Percentiles rank a stretch among this genome's conserved stretches.
These are phyloP conservation scores for Meloidogyne exigua DNA, from an alignment of 1,140 invertebrate genomes.

Conservation along the genomic window DNA sequence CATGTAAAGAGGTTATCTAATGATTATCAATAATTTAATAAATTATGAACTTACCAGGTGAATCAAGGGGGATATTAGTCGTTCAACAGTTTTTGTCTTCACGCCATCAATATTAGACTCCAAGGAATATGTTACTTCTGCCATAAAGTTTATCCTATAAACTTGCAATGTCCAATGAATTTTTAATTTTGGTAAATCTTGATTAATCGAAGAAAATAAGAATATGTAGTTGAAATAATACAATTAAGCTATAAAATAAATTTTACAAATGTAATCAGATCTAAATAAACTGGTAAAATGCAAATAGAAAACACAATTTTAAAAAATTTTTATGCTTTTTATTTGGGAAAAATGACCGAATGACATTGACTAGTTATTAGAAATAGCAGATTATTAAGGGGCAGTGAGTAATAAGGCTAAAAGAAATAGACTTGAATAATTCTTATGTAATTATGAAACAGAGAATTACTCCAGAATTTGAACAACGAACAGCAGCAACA, in stretches of 20 bases:
- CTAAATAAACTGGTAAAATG: too few species aligned
- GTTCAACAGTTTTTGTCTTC: conserved; percentile 39
- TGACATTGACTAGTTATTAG: background rate
- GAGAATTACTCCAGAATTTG: background rate
- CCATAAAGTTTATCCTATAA: background rate
- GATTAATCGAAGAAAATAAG: background rate
- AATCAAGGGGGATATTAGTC: conserved; percentile 32
- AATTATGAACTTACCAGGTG: conserved; percentile 32
- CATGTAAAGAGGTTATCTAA: conserved; percentile 40
- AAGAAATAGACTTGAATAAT: background rate
- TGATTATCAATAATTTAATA: conserved; percentile 15
- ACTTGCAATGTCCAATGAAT: too few species aligned
- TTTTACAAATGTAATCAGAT: too few species aligned
- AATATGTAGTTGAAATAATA: too few species aligned
- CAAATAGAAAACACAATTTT: conserved; percentile 9
- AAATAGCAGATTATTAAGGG: conserved; percentile 10
- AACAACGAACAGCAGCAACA: conserved; percentile 1
- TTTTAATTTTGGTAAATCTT: background rate
- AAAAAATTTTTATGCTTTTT: background rate
- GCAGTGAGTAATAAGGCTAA: background rate
- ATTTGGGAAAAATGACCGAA: background rate
- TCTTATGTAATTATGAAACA: background rate
- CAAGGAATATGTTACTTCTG: conserved; percentile 15
- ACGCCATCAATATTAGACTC: conserved; percentile 37
- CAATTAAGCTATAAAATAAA: too few species aligned